Base-by-base conservation (phyloP, 2,113 vertebrate genomes). In the Cygnus atratus region DNA sequence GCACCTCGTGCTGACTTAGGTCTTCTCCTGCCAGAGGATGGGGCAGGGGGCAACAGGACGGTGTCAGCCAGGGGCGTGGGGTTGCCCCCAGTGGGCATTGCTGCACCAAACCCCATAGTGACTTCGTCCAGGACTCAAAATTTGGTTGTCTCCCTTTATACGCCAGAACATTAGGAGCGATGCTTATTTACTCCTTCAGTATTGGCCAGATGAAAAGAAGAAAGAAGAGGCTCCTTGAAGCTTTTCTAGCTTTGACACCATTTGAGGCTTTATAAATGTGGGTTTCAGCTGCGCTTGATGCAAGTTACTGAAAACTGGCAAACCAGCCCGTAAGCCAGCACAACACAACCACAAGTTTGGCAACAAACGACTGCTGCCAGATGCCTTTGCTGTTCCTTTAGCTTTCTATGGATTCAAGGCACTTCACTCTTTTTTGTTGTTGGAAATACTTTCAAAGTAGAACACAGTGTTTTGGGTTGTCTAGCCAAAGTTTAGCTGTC, bases 401-500 rank as follows among this genome's bases (percentile, higher is more conserved):
- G 95, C 85, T 96, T 96, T 97, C 96, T 97, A 83, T 96, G 97
- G 94, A 98, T 98, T 97, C 75, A 35, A 97, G 86, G 74, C 93
- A 81, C 72, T 97, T 61, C 4, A 7, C 16, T 77, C 57, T 80
- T 24, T 55, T 79, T 67, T 63, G 43, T 94, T 94, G 85, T 88
- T 98, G 97, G 96, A 97, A 98, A 95, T 96, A 96, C 86, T 98
- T 97, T 97, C 95, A 92, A 97, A 98, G 97, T 91, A 91, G 96
- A 97, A 97, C 81, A 83, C 87, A 95, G 97, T 96, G 97, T 97
- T 98, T 98, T 98, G 96, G 95, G 88, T 93, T 94, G 86, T 91
- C 85, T 95, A 94, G 97, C 97, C 98, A 98, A 98, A 98, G 95
- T 98, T 98, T 97, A 97, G 96, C 97, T 98, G 96, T 98, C 93